Percentiles rank a stretch among this genome's conserved stretches.
phyloP scores from a whole-genome alignment of 2,797 vertebrate species.

The Arvicola amphibius region DNA sequence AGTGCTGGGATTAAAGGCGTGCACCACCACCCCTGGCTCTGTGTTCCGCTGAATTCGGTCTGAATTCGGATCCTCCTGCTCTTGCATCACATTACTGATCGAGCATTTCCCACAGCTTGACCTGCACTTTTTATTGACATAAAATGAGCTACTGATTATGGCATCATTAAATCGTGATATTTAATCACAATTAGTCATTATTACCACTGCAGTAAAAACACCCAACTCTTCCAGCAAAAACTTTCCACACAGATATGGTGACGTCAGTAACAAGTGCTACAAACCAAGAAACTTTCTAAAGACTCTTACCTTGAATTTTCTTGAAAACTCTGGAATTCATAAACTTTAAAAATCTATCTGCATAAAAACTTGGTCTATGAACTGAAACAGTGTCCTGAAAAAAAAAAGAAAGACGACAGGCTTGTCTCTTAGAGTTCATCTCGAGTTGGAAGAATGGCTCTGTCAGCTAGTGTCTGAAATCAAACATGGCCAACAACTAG shows the following conservation, averaged over 20 bases:
- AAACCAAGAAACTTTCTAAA: conserved; percentile 12
- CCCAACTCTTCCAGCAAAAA: conserved; percentile 43
- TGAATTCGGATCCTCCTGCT: neutral
- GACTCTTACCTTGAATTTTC: conserved; percentile 95
- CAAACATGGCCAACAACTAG: neutral
- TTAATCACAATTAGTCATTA: conserved; percentile 22
- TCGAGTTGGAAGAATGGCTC: conserved; percentile 10
- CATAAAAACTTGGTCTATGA: conserved; percentile 97
- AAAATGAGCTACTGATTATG: conserved; percentile 34
- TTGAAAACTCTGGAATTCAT: conserved; percentile 98
- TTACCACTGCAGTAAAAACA: neutral
- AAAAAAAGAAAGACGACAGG: conserved; percentile 75
- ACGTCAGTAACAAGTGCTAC: neutral
- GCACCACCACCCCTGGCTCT: neutral
- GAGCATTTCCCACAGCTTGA: neutral
- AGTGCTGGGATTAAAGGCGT: neutral
- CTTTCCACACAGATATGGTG: neutral
- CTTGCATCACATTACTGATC: neutral
- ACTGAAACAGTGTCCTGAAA: conserved; percentile 96
- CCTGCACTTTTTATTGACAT: neutral
- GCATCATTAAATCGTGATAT: conserved; percentile 6
- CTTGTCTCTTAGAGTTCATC: conserved; percentile 41
- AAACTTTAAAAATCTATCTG: conserved; percentile 98
- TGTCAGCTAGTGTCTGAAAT: neutral
- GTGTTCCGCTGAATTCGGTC: too few species aligned